Base-by-base conservation (phyloP, 2,113 vertebrate genomes). In the Rhodinocichla rosea region DNA sequence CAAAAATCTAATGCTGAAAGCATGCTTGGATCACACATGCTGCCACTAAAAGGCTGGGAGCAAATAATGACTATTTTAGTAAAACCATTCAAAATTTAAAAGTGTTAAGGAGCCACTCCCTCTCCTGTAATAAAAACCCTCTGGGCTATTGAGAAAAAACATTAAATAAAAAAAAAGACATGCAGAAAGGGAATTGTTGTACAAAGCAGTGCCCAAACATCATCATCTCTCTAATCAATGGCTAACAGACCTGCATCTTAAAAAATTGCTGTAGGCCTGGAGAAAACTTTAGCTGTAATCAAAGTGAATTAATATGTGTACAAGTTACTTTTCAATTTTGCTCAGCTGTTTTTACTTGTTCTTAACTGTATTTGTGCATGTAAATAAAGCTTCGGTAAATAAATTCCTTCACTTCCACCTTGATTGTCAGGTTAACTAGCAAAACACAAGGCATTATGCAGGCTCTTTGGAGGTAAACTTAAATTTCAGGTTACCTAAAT, bases 261-360 rank as follows among this genome's bases (percentile, higher is more conserved):
- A 0, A 0, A 3, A 26, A 4, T 37, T 70, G 19, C 57, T 53
- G 13, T 42, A 57, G 33, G 30, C 35, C 30, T 45, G 49, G 42
- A 71, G 24, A 76, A 86, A 22, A 62, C 6, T 62, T 50, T 0
- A 70, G 15, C 33, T 70, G 21, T 45, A 10, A 17, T 52, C 8
- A 9, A 56, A 39, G 42, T 42, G n/a, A 60, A 71, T 62, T 56
- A 40, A 27, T 37, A 21, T 0, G 9, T 24, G 10, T 40, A 52
- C 52, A 60, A 52, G 6, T 45, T 79, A 44, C 32, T 71, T 75
- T 70, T 37, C 33, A 35, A 0, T 49, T 62, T 89, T 91, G 21
- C 15, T 73, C 19, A 39, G 18, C 15, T 35, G 11, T 47, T 88
- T 88, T 62, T 57, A 42, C 8, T 40, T 71, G 21, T 37, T 52